Evolutionary conservation across 2,888 invertebrate genomes (phyloP).

Genomic region (Eulithis prunata): DNA sequence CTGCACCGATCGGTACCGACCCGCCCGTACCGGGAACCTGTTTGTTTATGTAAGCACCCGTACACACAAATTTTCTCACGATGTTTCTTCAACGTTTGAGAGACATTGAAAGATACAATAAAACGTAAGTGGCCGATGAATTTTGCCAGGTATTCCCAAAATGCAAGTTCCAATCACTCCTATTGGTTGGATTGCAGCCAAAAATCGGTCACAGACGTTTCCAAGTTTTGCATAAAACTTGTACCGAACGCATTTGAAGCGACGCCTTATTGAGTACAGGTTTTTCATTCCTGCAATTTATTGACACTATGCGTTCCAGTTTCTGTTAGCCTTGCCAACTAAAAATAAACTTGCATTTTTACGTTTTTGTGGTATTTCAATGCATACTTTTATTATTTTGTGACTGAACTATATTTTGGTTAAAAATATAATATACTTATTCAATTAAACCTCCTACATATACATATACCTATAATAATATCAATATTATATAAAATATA

Average conservation of each 20-base stretch:
- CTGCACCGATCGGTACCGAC: no score
- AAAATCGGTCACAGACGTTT: slow-evolving; percentile 63
- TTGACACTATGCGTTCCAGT: slow-evolving; percentile 45
- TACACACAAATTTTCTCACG: no score
- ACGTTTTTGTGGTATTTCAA: slow-evolving; percentile 12
- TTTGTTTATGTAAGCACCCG: no score
- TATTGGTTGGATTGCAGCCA: slow-evolving; percentile 64
- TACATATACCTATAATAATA: no score
- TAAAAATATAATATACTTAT: no score
- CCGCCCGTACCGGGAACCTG: no score
- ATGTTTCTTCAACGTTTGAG: no score
- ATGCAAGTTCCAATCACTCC: slow-evolving; percentile 39
- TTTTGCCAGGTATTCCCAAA: slow-evolving; percentile 21
- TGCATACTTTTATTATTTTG: not conserved
- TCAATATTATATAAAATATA: no score
- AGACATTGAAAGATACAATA: slow-evolving; percentile 8
- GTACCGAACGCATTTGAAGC: slow-evolving; percentile 67
- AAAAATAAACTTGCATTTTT: slow-evolving; percentile 25
- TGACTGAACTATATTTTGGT: not conserved
- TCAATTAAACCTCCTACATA: no score
- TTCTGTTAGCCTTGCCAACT: slow-evolving; percentile 32
- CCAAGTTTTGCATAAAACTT: slow-evolving; percentile 67
- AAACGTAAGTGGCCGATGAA: slow-evolving; percentile 17
- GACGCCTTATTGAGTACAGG: slow-evolving; percentile 48
- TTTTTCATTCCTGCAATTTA: slow-evolving; percentile 55